Percentiles rank a stretch among this genome's conserved stretches.
Evolutionary conservation across 2,113 vertebrate species (phyloP).

Genomic region (Varanus komodoensis): DNA sequence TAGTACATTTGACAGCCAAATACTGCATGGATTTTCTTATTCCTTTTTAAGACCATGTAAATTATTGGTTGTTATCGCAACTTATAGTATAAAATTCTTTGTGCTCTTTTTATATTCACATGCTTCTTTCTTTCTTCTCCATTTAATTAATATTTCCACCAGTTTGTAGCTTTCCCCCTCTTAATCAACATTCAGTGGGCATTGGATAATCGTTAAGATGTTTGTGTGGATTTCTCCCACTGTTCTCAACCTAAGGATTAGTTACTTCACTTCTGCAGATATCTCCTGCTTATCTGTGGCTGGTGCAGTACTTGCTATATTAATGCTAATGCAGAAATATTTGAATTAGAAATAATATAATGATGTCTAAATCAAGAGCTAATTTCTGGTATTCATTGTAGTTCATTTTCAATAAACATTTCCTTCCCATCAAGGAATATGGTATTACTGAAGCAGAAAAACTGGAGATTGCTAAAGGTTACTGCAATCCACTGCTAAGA

Average conservation of each 20-base stretch:
- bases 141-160: background rate
- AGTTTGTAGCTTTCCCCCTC: background rate
- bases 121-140: background rate
- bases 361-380: constrained; percentile 16
- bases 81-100: background rate
- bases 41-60: background rate
- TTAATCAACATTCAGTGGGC: background rate
- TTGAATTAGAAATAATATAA: background rate
- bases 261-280: background rate
- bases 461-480: constrained; percentile 91
- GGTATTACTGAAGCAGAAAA: constrained; percentile 90
- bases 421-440: constrained; percentile 83
- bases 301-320: background rate
- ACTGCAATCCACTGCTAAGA: constrained; percentile 89
- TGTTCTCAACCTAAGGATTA: background rate
- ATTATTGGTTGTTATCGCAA: background rate
- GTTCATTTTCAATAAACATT: constrained; percentile 37
- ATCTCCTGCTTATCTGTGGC: background rate
- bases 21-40: background rate
- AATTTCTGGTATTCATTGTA: constrained; percentile 16
- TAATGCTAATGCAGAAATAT: background rate
- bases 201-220: background rate
- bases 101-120: background rate
- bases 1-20: background rate
- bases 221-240: background rate